A percentile compares a stretch with the other conserved stretches of the same genome.
Conservation (phyloP, 2,113 vertebrate genomes). For the Triplophysa tibetana region DNA sequence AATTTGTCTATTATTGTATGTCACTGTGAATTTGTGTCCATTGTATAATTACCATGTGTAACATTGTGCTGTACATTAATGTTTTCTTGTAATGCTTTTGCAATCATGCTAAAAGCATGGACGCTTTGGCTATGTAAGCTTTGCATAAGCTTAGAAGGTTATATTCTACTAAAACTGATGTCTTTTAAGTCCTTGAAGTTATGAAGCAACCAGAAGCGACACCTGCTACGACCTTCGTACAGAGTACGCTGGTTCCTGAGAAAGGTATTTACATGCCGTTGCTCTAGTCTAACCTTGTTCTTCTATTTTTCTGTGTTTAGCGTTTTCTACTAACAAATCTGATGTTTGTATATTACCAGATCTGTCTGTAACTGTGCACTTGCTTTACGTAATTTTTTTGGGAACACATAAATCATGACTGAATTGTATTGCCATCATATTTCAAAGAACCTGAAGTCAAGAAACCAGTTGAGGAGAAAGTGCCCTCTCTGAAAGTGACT, state of each 20-base stretch:
- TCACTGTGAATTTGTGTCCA: background rate
- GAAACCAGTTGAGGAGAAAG: conserved; percentile 65
- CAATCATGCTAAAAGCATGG: conserved; percentile 22
- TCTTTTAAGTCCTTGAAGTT: conserved; percentile 67
- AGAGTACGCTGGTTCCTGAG: conserved; percentile 25
- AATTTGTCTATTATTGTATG: background rate
- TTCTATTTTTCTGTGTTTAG: conserved; percentile 14
- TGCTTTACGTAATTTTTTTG: background rate
- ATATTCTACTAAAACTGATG: conserved; percentile 56
- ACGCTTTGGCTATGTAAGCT: conserved; percentile 3
- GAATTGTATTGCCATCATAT: conserved; percentile 36
- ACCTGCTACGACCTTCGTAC: conserved; percentile 41
- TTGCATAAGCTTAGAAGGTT: conserved; percentile 2
- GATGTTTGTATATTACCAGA: background rate
- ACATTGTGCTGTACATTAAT: background rate
- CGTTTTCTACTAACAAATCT: background rate
- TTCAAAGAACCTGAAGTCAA: conserved; percentile 70
- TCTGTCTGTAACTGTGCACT: background rate
- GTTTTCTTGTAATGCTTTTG: conserved; percentile 20
- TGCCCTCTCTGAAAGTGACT: conserved; percentile 54
- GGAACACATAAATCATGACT: background rate
- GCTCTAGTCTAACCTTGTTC: conserved; percentile 17
- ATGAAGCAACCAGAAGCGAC: conserved; percentile 53
- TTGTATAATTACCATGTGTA: background rate
- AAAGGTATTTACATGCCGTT: conserved; percentile 62